Evolutionary conservation across 1,140 invertebrate species (phyloP).

Genomic region (Ephestia elutella): DNA sequence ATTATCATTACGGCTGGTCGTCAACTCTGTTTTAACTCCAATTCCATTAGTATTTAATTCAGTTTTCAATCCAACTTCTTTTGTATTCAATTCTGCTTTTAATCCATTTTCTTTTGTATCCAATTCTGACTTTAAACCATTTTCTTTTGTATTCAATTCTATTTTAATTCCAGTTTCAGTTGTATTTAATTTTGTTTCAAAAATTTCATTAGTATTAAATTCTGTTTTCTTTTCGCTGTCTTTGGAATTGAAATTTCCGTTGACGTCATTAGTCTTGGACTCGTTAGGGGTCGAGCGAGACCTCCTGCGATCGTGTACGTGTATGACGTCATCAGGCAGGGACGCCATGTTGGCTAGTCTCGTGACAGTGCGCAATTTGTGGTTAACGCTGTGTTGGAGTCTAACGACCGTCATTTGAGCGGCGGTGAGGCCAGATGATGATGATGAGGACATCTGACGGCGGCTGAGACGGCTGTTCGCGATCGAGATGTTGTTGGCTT

Average conservation of each 20-base stretch:
- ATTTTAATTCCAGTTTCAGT: too few relatives aligned
- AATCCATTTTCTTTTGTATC: not conserved
- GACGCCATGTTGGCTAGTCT: constrained; percentile 15
- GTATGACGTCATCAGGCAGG: constrained; percentile 11
- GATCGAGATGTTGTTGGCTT: not conserved
- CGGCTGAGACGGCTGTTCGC: not conserved
- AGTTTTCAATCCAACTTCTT: too few relatives aligned
- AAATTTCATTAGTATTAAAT: too few relatives aligned
- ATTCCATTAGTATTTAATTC: not conserved
- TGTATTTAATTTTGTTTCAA: too few relatives aligned
- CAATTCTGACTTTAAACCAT: too few relatives aligned
- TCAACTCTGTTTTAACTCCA: not conserved
- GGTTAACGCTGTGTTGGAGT: constrained; percentile 24
- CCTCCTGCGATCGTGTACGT: not conserved
- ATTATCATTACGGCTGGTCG: not conserved
- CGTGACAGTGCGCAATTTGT: constrained; percentile 27
- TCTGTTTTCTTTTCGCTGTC: too few relatives aligned
- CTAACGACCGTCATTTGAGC: not conserved
- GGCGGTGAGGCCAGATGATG: not conserved
- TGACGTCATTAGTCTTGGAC: constrained; percentile 20
- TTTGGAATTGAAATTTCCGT: constrained; percentile 32
- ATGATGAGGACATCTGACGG: not conserved
- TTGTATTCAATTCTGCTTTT: too few relatives aligned
- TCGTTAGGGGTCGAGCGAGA: not conserved
- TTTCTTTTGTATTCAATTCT: too few relatives aligned